phyloP scores from a whole-genome alignment of 2,888 invertebrate species.

The Aricia artaxerxes region DNA sequence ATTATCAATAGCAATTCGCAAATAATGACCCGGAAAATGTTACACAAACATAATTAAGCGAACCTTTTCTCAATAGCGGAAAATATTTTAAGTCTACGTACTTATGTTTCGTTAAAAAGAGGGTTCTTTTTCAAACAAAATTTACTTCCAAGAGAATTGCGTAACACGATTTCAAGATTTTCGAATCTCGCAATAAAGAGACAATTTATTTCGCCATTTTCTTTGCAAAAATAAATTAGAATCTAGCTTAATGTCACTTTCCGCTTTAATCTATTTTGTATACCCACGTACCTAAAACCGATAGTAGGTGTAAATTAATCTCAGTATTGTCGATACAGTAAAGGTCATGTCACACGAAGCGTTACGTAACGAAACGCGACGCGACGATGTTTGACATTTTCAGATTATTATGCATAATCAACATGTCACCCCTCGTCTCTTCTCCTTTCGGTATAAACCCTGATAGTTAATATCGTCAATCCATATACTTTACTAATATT shows the following conservation, averaged over 20 bases:
- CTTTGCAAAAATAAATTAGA: slow-evolving; percentile 25
- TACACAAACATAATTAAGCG: neutral
- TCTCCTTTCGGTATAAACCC: too few relatives aligned
- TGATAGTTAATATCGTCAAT: too few relatives aligned
- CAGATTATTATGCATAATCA: too few relatives aligned
- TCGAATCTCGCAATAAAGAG: slow-evolving; percentile 32
- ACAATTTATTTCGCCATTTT: slow-evolving; percentile 31
- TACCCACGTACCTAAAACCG: neutral
- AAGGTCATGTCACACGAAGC: neutral
- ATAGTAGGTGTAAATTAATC: neutral
- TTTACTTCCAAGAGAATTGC: slow-evolving; percentile 47
- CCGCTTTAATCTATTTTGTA: slow-evolving; percentile 1
- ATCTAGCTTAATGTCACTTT: slow-evolving; percentile 5
- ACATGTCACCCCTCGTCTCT: too few relatives aligned
- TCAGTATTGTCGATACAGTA: neutral
- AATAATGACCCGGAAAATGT: neutral
- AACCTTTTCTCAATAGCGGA: slow-evolving; percentile 3
- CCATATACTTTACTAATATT: too few relatives aligned
- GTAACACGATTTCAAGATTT: slow-evolving; percentile 46
- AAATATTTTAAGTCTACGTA: slow-evolving; percentile 16
- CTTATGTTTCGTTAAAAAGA: slow-evolving; percentile 26
- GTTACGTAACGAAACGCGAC: neutral
- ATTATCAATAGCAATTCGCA: neutral
- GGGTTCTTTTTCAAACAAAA: slow-evolving; percentile 30
- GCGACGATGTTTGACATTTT: neutral